Evolutionary conservation across 2,888 invertebrate genomes (phyloP), one percentile per base, ranked within the genome.

Genomic region (Melanchra persicariae): DNA sequence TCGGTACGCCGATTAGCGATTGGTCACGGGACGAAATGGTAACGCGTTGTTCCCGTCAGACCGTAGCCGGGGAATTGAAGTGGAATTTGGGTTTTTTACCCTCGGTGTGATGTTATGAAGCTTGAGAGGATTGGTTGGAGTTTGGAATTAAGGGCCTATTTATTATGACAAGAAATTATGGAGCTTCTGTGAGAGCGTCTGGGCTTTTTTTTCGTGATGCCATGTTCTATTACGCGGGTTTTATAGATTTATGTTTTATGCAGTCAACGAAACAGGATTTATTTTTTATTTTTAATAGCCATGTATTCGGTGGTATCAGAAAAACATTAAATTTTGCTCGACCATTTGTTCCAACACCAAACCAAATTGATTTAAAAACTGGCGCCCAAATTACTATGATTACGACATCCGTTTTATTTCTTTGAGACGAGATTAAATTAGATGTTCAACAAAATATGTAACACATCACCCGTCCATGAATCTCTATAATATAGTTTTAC

Each of bases 1-100:
- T 71, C 61, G 67, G 74, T 68, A 84, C 73, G 85, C 77, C 83
- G 88, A 91, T 92, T 92, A 90, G 87, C 85, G 89, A 92, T 92
- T 91, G 85, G 92, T 81, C 89, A 88, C 89, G 90, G 87, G 78
- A 83, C 83, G 74, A 75, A 82, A 83, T 82, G 79, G 80, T 83
- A 84, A 80, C 81, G 79, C 69, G 78, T 55, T 82, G 78, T 79
- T 83, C 82, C 80, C 79, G 84, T 68, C 77, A 26, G 34, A 64
- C 62, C 79, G 83, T 82, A 71, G 79, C 85, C 84, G 86, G 87
- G 83, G 79, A 87, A 85, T 82, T 81, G 77, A 79, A 69, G 77
- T 66, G 74, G 77, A 80, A 82, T 80, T 80, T 74, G 61, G 43
- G 40, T 72, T 79, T 77, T 83, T 70, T 47, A 61, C 45, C 70